phyloP scores from a whole-genome alignment of 2,888 invertebrate genomes.

The Nomada hirtipes region DNA sequence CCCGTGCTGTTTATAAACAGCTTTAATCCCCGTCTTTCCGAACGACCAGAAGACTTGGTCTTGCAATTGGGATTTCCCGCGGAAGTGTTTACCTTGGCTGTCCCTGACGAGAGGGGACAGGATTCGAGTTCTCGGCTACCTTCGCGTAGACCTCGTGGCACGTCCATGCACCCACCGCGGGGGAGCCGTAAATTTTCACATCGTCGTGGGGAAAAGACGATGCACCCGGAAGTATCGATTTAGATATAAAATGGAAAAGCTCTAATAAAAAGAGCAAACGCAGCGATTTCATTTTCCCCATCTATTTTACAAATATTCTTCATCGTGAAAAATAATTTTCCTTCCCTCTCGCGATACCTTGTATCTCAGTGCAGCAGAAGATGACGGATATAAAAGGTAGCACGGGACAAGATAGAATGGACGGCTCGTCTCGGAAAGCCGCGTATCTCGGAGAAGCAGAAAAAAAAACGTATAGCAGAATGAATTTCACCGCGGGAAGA shows the following conservation, averaged over 20 bases:
- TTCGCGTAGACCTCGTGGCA: neutral
- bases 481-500: slow-evolving; percentile 20
- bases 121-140: slow-evolving; percentile 20
- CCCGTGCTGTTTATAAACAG: slow-evolving; percentile 39
- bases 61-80: slow-evolving; percentile 26
- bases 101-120: slow-evolving; percentile 18
- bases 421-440: neutral
- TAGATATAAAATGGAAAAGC: slow-evolving; percentile 55
- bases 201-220: slow-evolving; percentile 22
- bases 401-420: neutral
- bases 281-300: neutral
- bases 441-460: neutral
- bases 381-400: too few relatives aligned
- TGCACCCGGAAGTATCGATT: slow-evolving; percentile 59
- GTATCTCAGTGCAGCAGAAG: neutral
- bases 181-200: slow-evolving; percentile 43
- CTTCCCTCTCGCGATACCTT: neutral
- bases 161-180: slow-evolving; percentile 31
- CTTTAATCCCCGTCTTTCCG: slow-evolving; percentile 14
- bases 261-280: neutral
- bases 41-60: neutral
- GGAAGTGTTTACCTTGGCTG: slow-evolving; percentile 39
- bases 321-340: neutral
- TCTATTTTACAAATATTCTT: neutral
- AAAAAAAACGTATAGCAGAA: slow-evolving; percentile 11